phyloP scores from a whole-genome alignment of 2,888 invertebrate genomes.

The Athalia circularis region DNA sequence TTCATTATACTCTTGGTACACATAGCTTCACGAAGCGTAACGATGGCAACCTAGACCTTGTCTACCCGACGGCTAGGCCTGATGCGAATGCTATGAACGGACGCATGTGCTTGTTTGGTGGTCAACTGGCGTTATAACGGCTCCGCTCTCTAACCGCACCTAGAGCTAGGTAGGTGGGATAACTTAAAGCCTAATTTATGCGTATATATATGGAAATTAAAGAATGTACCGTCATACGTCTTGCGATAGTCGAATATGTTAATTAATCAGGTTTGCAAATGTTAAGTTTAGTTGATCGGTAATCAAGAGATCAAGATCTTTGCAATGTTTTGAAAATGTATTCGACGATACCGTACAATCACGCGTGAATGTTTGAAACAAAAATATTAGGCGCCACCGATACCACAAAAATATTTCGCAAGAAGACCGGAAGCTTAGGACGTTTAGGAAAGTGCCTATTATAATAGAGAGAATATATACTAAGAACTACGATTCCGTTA shows the following conservation, averaged over 20 bases:
- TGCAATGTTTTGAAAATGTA: too few relatives aligned
- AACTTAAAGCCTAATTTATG: constrained; percentile 51
- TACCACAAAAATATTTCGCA: too few relatives aligned
- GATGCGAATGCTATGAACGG: constrained; percentile 22
- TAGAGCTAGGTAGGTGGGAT: constrained; percentile 62
- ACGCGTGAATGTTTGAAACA: too few relatives aligned
- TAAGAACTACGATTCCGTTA: constrained; percentile 22
- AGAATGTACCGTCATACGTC: too few relatives aligned
- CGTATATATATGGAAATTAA: constrained; percentile 41
- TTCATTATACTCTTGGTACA: neutral
- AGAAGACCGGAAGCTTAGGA: too few relatives aligned
- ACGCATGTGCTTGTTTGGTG: constrained; percentile 29
- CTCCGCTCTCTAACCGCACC: constrained; percentile 64
- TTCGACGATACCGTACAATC: too few relatives aligned
- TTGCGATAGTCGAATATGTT: too few relatives aligned
- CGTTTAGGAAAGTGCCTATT: neutral
- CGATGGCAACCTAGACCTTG: constrained; percentile 70
- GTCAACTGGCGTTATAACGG: constrained; percentile 63
- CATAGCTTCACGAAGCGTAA: constrained; percentile 25
- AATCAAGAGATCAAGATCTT: too few relatives aligned
- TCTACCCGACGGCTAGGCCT: constrained; percentile 37
- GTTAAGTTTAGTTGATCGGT: too few relatives aligned
- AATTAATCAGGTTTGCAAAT: too few relatives aligned
- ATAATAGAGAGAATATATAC: neutral
- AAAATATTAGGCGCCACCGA: too few relatives aligned